Percentiles rank a stretch among this genome's conserved stretches.
Evolutionary conservation across 1,140 invertebrate genomes (phyloP).

Genomic region (Drosophila baimaii): DNA sequence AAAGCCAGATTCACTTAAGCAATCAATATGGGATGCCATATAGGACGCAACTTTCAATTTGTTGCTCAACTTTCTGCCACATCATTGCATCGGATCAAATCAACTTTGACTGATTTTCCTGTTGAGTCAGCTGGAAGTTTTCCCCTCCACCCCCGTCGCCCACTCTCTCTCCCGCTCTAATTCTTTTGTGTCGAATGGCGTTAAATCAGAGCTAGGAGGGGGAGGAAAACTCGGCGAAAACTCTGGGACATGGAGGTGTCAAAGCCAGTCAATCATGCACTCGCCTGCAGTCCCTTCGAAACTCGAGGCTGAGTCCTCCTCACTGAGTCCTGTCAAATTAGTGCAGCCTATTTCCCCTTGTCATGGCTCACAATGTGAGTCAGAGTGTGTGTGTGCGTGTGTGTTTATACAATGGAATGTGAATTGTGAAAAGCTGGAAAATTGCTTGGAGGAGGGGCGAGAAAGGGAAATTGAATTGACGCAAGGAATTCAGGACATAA

Average conservation of each 20-base stretch:
- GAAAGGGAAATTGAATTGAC: neutral
- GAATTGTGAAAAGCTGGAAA: neutral
- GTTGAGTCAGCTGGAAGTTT: slow-evolving; percentile 42
- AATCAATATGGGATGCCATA: slow-evolving; percentile 3
- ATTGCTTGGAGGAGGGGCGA: neutral
- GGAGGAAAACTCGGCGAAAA: neutral
- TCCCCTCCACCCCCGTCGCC: neutral
- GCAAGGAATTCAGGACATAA: too few species aligned
- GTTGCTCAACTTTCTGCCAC: slow-evolving; percentile 41
- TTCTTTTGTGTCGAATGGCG: slow-evolving; percentile 22
- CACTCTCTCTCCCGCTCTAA: neutral
- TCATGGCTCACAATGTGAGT: slow-evolving; percentile 1
- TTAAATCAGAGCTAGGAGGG: slow-evolving; percentile 7
- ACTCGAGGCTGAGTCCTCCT: neutral
- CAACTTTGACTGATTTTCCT: slow-evolving; percentile 48
- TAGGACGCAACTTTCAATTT: slow-evolving; percentile 23
- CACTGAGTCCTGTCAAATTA: slow-evolving; percentile 55
- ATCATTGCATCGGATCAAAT: slow-evolving; percentile 38
- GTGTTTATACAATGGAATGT: neutral
- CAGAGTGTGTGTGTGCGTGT: neutral
- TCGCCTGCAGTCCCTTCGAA: slow-evolving; percentile 15
- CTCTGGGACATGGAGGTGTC: slow-evolving; percentile 17
- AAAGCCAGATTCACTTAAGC: neutral
- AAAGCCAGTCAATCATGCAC: slow-evolving; percentile 44
- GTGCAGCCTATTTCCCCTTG: slow-evolving; percentile 42